Base-by-base conservation (phyloP, 2,113 vertebrate genomes). In the Ctenomys sociabilis region DNA sequence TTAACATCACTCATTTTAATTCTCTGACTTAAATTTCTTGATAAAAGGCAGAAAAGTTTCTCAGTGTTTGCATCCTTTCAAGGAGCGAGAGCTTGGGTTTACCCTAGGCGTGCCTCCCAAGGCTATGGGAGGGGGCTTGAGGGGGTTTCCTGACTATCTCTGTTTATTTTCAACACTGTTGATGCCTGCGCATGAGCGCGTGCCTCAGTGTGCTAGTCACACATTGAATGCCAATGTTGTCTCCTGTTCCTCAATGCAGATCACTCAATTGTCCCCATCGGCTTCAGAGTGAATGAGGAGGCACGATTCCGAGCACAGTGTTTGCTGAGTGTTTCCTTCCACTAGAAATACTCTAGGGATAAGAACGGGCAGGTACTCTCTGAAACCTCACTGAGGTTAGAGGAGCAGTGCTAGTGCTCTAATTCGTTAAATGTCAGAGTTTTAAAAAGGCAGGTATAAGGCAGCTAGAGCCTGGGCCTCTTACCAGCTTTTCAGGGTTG, bases 21-120 rank as follows among this genome's bases (percentile, higher is more conserved):
- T 96, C 30, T 95, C n/a, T 77, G 35, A 82, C 28, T 61, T 91
- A 12, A 13, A 91, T 7, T 64, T 93, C 57, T 97, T 96, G 96
- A 61, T 85, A 91, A 78, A 78, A 24, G 86, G 49, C 90, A 92
- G 81, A 40, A 68, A 93, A 93, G 40, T 66, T 87, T 96, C 78
- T 92, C 77, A 64, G 24, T 93, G 93, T 96, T 37, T 94, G 95
- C 78, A 92, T 96, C 70, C 32, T 84, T 97, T 95, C 92, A 78
- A 84, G 17, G 37, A 93, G 64, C 64, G 54, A 94, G 64, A 45
- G 64, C 26, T 98, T 97, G 90, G n/a, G 95, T 22, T 97, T 96
- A 94, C 75, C 95, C 96, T 96, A 92, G 80, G 17, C 22, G 13
- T 85, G 30, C 45, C 64, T 97, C 77, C 96, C 94, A 77, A 86